Percentiles rank a stretch among this genome's conserved stretches.
Evolutionary conservation across 2,797 vertebrate genomes (phyloP).

Genomic region (Coilia nasus): DNA sequence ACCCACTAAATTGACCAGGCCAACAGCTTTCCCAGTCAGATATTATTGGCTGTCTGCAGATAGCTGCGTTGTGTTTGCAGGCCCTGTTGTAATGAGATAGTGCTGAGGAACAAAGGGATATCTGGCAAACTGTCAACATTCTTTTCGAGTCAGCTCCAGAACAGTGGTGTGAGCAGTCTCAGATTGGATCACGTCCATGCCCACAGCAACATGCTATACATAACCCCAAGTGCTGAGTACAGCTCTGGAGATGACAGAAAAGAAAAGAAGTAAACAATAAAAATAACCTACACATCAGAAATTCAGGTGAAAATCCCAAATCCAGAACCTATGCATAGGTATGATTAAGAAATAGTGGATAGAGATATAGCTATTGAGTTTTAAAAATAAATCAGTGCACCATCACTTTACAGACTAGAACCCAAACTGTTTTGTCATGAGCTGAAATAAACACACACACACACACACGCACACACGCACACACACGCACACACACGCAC

Average conservation of each 20-base stretch:
- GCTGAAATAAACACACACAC: not conserved
- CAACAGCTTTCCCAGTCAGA: not conserved
- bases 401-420: not conserved
- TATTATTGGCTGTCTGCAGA: not conserved
- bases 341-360: not conserved
- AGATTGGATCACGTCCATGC: not conserved
- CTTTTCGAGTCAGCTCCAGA: not conserved
- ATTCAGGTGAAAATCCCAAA: not conserved
- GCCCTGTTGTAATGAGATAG: not conserved
- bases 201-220: constrained; percentile 16
- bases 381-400: not conserved
- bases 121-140: constrained; percentile 4
- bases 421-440: not conserved
- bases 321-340: not conserved
- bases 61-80: not conserved
- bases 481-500: not conserved
- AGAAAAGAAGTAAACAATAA: not conserved
- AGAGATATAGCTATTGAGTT: not conserved
- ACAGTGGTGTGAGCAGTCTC: not conserved
- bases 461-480: too few relatives aligned
- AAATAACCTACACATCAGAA: not conserved
- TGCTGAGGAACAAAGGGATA: not conserved
- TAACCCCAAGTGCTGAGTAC: not conserved
- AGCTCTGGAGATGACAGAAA: not conserved
- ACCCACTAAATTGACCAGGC: not conserved